Evolutionary conservation across 2,797 vertebrate species (phyloP).

Genomic region (Acropternis orthonyx): DNA sequence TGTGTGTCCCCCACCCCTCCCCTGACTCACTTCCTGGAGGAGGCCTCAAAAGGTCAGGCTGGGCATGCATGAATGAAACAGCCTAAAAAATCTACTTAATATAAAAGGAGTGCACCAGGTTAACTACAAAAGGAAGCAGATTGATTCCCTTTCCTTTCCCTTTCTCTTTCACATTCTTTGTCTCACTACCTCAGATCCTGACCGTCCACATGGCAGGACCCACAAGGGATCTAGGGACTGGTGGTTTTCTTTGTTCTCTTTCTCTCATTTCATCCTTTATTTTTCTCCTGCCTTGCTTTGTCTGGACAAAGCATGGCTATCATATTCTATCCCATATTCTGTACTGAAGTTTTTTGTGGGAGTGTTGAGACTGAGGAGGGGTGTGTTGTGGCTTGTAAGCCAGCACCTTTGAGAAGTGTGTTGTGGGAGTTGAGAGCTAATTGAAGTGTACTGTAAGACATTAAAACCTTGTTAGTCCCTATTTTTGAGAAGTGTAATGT

Average conservation of each 20-base stretch:
- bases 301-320: not conserved
- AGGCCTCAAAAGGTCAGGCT: not conserved
- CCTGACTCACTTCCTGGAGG: not conserved
- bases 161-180: not conserved
- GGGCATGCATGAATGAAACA: not conserved
- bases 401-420: not conserved
- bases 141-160: rapidly evolving
- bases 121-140: not conserved
- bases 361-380: not conserved
- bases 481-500: not conserved
- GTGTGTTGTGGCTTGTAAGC: not conserved
- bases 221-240: not conserved
- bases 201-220: not conserved
- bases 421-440: not conserved
- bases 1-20: rapidly evolving
- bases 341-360: not conserved
- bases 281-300: not conserved
- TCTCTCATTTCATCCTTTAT: not conserved
- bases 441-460: not conserved
- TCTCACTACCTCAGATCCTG: not conserved
- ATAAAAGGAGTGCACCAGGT: not conserved
- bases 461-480: not conserved
- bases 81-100: not conserved
- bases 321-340: not conserved
- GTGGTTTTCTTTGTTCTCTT: not conserved